Evolutionary conservation across 2,113 vertebrate genomes (phyloP), one percentile per base, ranked within the genome.

Genomic region (Zapornia atra): DNA sequence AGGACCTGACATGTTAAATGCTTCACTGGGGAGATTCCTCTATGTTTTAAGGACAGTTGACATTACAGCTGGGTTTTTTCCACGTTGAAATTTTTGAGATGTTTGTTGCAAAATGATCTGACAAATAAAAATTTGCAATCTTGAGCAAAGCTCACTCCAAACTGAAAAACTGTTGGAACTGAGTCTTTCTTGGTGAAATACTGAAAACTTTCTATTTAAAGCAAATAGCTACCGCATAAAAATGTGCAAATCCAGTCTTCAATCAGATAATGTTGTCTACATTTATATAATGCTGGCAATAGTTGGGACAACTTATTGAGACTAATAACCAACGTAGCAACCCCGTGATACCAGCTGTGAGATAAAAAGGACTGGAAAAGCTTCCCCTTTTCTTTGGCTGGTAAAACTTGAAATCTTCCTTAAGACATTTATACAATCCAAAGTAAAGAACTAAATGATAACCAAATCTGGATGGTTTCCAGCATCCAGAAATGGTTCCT

Each of bases 131-230:
- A 57, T n/a, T 64, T 46, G 22, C 56, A 71, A 60, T 76, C 40
- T 61, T 42, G 50, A 82, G 36, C 50, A 76, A 88, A 94, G 83
- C 3, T 2, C 7, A 34, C 54, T 61, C 22, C 22, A 80, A 66
- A 66, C 0, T 0, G n/a, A 88, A 91, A 71, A 7, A 46, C 10
- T 73, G 15, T 29, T 91, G 56, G 28, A 83, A 82, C 12, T 61
- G 69, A 68, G 53, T 11, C 9, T 70, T 96, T 95, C 76, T 88
- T 42, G 50, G 53, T 88, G 90, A 88, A 93, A 92, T 92, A 72
- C 61, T 88, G 88, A 92, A 93, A 90, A 72, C 22, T n/a, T 88
- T 82, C 57, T 88, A 59, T 69, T 61, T 79, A 94, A 95, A 93
- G 19, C 31, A 90, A 78, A 81, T 44, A 69, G 29, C 40, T 90